Evolutionary conservation across 2,888 invertebrate genomes (phyloP), one percentile per base, ranked within the genome.

Genomic region (Mycalesis mineus): DNA sequence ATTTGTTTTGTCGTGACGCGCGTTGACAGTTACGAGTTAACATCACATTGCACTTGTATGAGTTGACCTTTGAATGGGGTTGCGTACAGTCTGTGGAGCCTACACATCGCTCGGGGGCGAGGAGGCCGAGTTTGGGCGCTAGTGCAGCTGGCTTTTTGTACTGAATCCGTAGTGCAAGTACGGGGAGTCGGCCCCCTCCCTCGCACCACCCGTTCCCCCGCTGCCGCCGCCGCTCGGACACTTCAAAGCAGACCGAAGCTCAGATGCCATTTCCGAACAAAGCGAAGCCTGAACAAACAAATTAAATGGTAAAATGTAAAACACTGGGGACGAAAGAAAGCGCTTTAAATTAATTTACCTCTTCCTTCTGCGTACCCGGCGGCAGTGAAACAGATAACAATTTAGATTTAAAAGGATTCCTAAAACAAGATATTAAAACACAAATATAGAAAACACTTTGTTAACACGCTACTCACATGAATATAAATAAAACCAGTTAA

Each of bases 191-290:
- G 91, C 91, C 57, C 91, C 92, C 53, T 84, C 89, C 28, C 85
- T 77, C 17, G 80, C 68, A 31, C 79, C 83, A 5, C 82, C 82
- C 39, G 78, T 71, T 1, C 78, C 78, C 8, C 74, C 78, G 14
- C 85, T 84, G 7, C 90, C 88, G 44, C 91, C 88, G 14, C 51
- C 51, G 58, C 92, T 91, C 61, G 92, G 91, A 71, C 93, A 94
- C 75, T 93, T 92, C 70, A 94, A 80, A 61, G 93, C 93, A 68
- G 93, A 93, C 66, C 92, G 91, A 67, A 94, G 88, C 80, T 95
- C 94, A 61, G 92, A 91, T 61, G 93, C 92, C 93, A 94, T 94
- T 87, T 94, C 94, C 68, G 93, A 92, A 81, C 93, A 93, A 69
- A 94, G 89, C 57, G 94, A 93, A 63, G 92, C 92, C 94, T 94